phyloP scores from a whole-genome alignment of 2,113 vertebrate species.

The Uria lomvia region DNA sequence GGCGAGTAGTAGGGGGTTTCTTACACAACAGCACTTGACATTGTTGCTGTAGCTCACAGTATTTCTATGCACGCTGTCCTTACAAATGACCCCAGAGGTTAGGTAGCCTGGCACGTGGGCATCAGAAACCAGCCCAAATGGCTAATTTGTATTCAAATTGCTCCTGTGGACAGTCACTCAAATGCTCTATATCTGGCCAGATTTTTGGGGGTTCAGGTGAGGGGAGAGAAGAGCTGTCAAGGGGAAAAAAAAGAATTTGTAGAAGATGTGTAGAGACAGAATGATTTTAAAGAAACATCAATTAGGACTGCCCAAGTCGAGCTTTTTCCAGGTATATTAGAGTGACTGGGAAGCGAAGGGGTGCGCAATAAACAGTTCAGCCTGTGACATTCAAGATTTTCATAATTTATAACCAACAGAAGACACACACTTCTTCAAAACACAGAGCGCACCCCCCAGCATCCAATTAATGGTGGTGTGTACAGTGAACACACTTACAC shows the following conservation, averaged over 20 bases:
- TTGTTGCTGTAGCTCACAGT: background rate
- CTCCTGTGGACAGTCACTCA: background rate
- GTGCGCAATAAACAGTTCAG: background rate
- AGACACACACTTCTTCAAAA: background rate
- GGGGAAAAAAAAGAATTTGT: background rate
- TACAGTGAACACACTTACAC: background rate
- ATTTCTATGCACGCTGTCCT: background rate
- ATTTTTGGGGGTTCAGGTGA: background rate
- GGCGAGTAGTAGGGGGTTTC: rapidly evolving
- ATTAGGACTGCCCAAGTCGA: background rate
- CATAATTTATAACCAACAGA: background rate
- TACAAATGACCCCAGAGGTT: background rate
- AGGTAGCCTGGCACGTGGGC: background rate
- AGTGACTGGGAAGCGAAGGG: background rate
- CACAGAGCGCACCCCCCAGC: background rate
- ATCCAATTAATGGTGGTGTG: background rate
- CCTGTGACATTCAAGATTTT: background rate
- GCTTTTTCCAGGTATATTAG: background rate
- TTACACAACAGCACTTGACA: background rate
- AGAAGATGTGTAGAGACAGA: background rate
- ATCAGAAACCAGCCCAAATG: background rate
- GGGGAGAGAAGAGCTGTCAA: background rate
- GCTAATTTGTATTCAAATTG: background rate
- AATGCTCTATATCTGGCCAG: background rate
- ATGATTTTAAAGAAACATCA: background rate